Conservation (phyloP, 1,140 invertebrate genomes). For the Hirudo medicinalis region DNA sequence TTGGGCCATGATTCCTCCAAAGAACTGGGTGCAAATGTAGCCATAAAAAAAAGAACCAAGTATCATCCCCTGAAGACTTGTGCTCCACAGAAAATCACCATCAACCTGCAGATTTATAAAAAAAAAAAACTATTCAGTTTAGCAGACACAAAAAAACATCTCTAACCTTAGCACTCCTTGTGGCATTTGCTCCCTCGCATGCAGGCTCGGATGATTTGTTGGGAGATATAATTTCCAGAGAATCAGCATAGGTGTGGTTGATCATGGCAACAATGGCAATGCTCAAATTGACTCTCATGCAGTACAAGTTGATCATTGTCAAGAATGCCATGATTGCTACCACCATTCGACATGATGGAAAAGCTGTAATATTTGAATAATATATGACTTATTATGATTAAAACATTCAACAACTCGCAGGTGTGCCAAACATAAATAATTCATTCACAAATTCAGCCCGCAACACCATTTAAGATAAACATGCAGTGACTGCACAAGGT, state of each 20-base stretch:
- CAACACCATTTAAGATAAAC: no score
- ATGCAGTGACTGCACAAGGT: no score
- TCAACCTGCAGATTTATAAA: conserved; percentile 20
- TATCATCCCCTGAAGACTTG: conserved; percentile 35
- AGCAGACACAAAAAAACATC: no score
- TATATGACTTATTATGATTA: neutral
- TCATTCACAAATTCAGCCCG: no score
- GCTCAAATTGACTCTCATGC: conserved; percentile 88
- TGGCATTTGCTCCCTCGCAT: no score
- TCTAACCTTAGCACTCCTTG: no score
- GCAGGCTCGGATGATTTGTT: neutral
- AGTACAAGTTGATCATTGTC: conserved; percentile 52
- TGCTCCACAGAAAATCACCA: conserved; percentile 37
- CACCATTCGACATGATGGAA: conserved; percentile 27
- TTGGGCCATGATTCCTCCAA: conserved; percentile 39
- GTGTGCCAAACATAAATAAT: no score
- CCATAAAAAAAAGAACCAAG: conserved; percentile 41
- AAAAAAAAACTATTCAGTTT: no score
- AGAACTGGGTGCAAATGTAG: conserved; percentile 39
- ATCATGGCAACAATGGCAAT: conserved; percentile 95
- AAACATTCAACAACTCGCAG: no score
- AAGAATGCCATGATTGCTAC: conserved; percentile 73
- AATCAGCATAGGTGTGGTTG: conserved; percentile 42
- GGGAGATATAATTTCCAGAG: neutral
- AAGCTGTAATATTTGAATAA: conserved; percentile 10